Conservation (phyloP, 2,888 invertebrate genomes). For the Oxyteleia sp. region DNA sequence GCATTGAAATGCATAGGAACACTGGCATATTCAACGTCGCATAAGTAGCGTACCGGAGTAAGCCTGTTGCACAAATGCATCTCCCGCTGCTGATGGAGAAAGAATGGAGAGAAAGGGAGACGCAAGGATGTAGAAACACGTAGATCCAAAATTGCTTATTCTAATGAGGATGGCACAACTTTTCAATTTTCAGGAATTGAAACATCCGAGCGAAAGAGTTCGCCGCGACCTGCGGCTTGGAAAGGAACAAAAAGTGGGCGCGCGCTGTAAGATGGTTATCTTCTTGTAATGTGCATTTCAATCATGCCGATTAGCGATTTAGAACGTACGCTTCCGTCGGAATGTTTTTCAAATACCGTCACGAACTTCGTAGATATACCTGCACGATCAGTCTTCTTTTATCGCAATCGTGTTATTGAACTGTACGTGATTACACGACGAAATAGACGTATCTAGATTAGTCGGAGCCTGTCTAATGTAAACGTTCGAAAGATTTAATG, state of each 20-base stretch:
- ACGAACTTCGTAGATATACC: conserved; percentile 49
- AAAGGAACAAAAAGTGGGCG: conserved; percentile 5
- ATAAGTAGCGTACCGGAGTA: conserved; percentile 82
- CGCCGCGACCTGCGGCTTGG: background rate
- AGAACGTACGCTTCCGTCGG: conserved; percentile 50
- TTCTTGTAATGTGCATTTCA: conserved; percentile 40
- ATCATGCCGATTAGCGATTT: conserved; percentile 57
- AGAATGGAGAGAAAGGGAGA: conserved; percentile 54
- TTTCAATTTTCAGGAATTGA: conserved; percentile 50
- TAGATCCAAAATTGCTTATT: conserved; percentile 53
- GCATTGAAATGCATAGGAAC: conserved; percentile 83
- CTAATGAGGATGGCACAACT: conserved; percentile 49
- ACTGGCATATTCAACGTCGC: conserved; percentile 82
- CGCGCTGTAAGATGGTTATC: conserved; percentile 8
- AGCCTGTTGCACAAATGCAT: conserved; percentile 85
- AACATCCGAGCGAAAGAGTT: background rate
- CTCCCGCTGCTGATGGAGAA: conserved; percentile 72
- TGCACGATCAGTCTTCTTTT: conserved; percentile 63
- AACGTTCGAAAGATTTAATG: conserved; percentile 52
- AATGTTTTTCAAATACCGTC: conserved; percentile 61
- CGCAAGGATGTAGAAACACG: conserved; percentile 12
- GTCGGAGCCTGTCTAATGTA: conserved; percentile 43
- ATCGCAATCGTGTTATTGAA: conserved; percentile 65
- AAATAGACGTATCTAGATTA: conserved; percentile 65
- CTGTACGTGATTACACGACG: conserved; percentile 63